A percentile compares a stretch with the other conserved stretches of the same genome.
Conservation (phyloP, 2,888 invertebrate genomes). For the Cryptophagus acutangulus region DNA sequence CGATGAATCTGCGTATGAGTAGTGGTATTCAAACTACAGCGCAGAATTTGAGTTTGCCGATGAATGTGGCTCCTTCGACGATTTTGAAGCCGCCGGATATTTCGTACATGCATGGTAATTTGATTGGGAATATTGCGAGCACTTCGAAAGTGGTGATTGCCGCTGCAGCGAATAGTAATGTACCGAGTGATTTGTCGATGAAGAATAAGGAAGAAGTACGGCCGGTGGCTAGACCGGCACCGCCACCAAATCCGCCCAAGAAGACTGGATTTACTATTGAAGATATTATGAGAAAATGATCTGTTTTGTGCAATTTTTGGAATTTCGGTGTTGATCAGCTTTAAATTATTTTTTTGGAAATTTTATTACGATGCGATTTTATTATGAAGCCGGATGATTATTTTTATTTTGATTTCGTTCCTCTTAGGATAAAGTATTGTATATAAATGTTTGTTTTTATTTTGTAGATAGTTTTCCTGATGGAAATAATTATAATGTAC, state of each 20-base stretch:
- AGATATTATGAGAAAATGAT: constrained; percentile 79
- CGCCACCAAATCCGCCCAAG: constrained; percentile 56
- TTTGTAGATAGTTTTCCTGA: constrained; percentile 6
- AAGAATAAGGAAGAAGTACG: constrained; percentile 41
- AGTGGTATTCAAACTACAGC: constrained; percentile 29
- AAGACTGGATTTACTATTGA: constrained; percentile 87
- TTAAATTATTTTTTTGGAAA: not conserved
- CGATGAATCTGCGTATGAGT: constrained; percentile 38
- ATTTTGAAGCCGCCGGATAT: constrained; percentile 45
- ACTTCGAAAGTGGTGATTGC: constrained; percentile 17
- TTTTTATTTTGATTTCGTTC: constrained; percentile 1
- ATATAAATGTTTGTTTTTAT: constrained; percentile 14
- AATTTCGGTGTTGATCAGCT: not conserved
- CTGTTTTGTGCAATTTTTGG: constrained; percentile 27
- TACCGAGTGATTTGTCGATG: constrained; percentile 46
- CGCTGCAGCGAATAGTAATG: constrained; percentile 28
- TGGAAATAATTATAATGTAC: constrained; percentile 14
- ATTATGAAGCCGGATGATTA: no score
- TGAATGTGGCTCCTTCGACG: constrained; percentile 32
- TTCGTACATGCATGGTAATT: constrained; percentile 3
- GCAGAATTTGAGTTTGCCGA: constrained; percentile 27
- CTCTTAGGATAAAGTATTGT: constrained; percentile 9
- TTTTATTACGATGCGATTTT: not conserved
- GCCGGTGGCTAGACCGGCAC: constrained; percentile 54
- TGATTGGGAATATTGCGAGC: constrained; percentile 21